Evolutionary conservation across 2,113 vertebrate genomes (phyloP).

Genomic region (Phyllopteryx taeniolatus): DNA sequence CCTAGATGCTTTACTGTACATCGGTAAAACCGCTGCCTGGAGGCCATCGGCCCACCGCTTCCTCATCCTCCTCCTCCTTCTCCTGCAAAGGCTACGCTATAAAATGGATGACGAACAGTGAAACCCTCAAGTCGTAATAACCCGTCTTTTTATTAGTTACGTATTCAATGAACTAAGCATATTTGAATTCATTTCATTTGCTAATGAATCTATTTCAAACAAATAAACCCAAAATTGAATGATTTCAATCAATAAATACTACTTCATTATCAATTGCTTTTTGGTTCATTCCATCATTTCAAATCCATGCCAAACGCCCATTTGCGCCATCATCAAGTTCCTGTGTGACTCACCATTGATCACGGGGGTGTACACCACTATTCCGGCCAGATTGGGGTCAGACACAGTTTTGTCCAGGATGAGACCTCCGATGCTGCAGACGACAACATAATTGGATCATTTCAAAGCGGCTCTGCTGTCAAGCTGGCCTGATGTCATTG

Average conservation of each 20-base stretch:
- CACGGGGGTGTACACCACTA: slow-evolving; percentile 95
- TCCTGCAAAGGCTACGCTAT: slow-evolving; percentile 2
- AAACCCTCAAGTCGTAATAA: too few species aligned
- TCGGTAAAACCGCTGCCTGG: not conserved
- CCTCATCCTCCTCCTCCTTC: not conserved
- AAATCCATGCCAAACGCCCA: not conserved
- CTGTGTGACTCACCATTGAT: slow-evolving; percentile 86
- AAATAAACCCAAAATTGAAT: too few species aligned
- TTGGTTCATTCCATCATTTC: too few species aligned
- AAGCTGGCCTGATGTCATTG: too few species aligned
- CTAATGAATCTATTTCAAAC: too few species aligned
- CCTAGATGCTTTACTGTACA: not conserved
- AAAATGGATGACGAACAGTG: too few species aligned
- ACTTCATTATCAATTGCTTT: too few species aligned
- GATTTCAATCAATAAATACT: too few species aligned
- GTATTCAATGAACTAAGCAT: too few species aligned
- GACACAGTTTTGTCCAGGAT: slow-evolving; percentile 98
- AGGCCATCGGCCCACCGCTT: not conserved
- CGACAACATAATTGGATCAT: slow-evolving; percentile 29
- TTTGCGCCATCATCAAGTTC: not conserved
- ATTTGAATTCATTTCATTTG: too few species aligned
- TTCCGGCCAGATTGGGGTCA: slow-evolving; percentile 91
- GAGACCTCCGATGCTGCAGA: slow-evolving; percentile 91
- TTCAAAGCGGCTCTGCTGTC: not conserved
- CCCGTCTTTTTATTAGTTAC: too few species aligned